Conservation (phyloP, 2,113 vertebrate species). For the Coryphaenoides rupestris region DNA sequence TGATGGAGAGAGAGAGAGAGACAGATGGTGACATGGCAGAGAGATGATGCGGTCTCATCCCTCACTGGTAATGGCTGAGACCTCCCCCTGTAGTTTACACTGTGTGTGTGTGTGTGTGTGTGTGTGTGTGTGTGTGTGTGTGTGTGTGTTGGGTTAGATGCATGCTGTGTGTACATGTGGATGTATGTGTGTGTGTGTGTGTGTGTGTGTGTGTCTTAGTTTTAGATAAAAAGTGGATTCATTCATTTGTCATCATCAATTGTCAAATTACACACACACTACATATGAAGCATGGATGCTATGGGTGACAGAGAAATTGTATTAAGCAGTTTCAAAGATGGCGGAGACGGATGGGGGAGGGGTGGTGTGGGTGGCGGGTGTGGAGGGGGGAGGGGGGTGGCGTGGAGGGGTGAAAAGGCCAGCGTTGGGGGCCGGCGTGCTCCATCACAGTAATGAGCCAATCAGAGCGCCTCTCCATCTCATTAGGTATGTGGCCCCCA, state of each 20-base stretch:
- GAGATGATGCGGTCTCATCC: conserved; percentile 43
- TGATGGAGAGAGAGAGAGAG: no score
- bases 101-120: no score
- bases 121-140: no score
- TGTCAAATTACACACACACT: conserved; percentile 9
- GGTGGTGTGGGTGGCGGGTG: conserved; percentile 28
- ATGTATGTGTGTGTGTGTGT: background rate
- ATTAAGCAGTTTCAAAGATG: background rate
- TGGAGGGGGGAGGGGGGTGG: background rate
- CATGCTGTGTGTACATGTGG: conserved; percentile 7
- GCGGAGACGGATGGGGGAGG: conserved; percentile 35
- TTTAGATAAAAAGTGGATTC: background rate
- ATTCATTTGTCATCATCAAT: no score
- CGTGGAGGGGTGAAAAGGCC: conserved; percentile 52
- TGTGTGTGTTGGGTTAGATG: no score
- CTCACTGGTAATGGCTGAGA: conserved; percentile 34
- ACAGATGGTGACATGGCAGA: conserved; percentile 35
- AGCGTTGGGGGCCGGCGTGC: conserved; percentile 57
- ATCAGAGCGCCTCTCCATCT: conserved; percentile 71
- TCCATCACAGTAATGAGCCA: conserved; percentile 74
- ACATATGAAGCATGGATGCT: conserved; percentile 2
- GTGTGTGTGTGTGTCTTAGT: background rate
- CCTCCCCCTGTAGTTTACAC: conserved; percentile 9
- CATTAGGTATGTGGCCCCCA: conserved; percentile 63
- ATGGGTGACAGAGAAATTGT: background rate